A percentile compares a stretch with the other conserved stretches of the same genome.
Conservation (phyloP, 2,888 invertebrate genomes). For the Hylaea fasciaria region DNA sequence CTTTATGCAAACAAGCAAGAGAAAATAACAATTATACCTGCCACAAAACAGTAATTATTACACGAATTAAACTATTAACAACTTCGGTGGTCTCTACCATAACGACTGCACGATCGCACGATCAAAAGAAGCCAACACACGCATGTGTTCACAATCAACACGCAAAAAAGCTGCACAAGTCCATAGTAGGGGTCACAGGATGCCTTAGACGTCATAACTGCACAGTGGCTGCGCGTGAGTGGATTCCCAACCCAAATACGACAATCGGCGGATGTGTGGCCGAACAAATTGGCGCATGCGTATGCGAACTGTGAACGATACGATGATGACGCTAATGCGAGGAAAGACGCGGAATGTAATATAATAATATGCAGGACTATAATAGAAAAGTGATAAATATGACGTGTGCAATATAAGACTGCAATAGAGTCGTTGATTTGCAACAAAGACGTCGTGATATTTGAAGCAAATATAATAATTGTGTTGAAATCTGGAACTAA, state of each 20-base stretch:
- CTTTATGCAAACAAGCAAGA: no score
- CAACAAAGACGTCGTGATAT: no score
- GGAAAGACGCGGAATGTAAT: slow-evolving; percentile 11
- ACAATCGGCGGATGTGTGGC: slow-evolving; percentile 44
- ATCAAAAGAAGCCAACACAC: slow-evolving; percentile 8
- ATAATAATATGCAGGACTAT: slow-evolving; percentile 3
- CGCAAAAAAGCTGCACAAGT: slow-evolving; percentile 23
- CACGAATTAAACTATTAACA: no score
- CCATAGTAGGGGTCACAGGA: slow-evolving; percentile 33
- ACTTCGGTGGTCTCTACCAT: slow-evolving; percentile 14
- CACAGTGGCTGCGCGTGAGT: slow-evolving; percentile 49
- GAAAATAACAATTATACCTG: no score
- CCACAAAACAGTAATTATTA: no score
- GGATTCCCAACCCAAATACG: slow-evolving; percentile 50
- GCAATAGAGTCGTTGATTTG: no score
- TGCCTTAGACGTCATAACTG: slow-evolving; percentile 35
- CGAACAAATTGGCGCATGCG: slow-evolving; percentile 41
- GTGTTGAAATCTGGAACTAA: no score
- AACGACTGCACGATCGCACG: slow-evolving; percentile 1
- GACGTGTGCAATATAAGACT: not conserved
- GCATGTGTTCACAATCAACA: slow-evolving; percentile 8
- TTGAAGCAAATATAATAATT: no score
- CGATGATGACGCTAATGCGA: not conserved
- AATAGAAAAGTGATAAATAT: not conserved
- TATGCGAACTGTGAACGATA: slow-evolving; percentile 31